Conservation (phyloP, 2,888 invertebrate species). For the Hirtodrosophila cameraria region DNA sequence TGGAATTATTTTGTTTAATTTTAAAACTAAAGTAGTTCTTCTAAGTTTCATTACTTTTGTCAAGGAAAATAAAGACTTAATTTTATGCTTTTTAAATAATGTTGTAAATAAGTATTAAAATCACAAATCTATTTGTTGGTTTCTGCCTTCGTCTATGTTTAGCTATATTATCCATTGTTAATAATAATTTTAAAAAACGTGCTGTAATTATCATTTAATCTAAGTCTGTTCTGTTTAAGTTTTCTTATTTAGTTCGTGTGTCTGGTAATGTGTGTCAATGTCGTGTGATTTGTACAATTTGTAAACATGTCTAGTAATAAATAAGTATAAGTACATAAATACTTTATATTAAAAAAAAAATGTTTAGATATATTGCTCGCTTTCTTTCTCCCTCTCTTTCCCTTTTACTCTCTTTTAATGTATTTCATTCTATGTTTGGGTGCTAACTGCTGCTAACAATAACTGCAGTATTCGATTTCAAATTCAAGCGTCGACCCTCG, state of each 20-base stretch:
- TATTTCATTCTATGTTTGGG: constrained; percentile 57
- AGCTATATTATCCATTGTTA: background rate
- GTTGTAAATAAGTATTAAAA: background rate
- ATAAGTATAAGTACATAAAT: background rate
- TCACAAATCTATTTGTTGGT: background rate
- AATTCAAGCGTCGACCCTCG: constrained; percentile 84
- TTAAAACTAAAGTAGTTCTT: too few species aligned
- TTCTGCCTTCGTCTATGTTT: background rate
- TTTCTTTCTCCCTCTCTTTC: constrained; percentile 35
- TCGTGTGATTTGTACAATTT: constrained; percentile 10
- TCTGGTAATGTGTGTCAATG: constrained; percentile 11
- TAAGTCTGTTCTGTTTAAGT: background rate
- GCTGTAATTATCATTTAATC: too few species aligned
- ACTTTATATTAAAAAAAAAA: constrained; percentile 2
- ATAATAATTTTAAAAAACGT: background rate
- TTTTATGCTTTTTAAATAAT: too few species aligned
- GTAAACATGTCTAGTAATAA: constrained; percentile 13
- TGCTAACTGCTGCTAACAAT: constrained; percentile 26
- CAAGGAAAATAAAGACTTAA: too few species aligned
- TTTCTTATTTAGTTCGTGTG: constrained; percentile 10
- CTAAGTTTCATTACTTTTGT: too few species aligned
- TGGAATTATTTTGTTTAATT: too few species aligned
- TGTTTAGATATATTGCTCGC: constrained; percentile 45
- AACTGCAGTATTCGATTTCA: constrained; percentile 82
- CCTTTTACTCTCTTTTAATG: constrained; percentile 20